Base-by-base conservation (phyloP, 2,888 invertebrate genomes). In the Dascillus cervinus region DNA sequence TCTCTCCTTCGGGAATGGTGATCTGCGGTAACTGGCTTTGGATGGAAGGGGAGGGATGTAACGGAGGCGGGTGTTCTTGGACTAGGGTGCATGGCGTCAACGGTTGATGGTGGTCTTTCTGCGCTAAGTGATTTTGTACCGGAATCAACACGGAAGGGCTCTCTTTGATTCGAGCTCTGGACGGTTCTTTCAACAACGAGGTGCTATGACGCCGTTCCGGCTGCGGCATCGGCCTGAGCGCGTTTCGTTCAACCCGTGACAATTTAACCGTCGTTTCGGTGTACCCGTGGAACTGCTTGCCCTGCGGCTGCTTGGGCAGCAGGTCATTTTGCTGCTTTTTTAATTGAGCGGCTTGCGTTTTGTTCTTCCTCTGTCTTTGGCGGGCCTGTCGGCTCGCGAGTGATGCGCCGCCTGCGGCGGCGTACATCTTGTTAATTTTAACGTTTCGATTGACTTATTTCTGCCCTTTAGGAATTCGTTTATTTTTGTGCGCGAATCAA, bases 361-460 rank as follows among this genome's bases (percentile, higher is more conserved):
- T 47, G 13, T 49, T 53, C 33, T 40, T 37, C 28, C 69, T 66
- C 56, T 72, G 71, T 29, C 70, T 67, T 57, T 73, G 71, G 38
- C 76, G 69, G 48, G 82, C 82, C 69, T 82, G 82, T 59, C 86
- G 79, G 69, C 82, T 84, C 64, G 87, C 86, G 67, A 87, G 73
- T 60, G 84, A 84, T 59, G 86, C 85, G 65, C 86, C 87, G 64
- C 87, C 87, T 62, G 87, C 87, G 62, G 87, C 87, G 61, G 87
- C 87, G 75, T 87, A 88, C 87, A 88, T 88, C 29, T 37, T 38
- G 17, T 8, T 8, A 17, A 17, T 17, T 17, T 17, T 17, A 17
- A 17, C 17, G 8, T n/a, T n/a, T n/a, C n/a, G n/a, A n/a, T n/a
- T n/a, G n/a, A n/a, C n/a, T n/a, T n/a, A n/a, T n/a, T n/a, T n/a